Percentiles rank a stretch among this genome's conserved stretches.
phyloP scores from a whole-genome alignment of 2,113 vertebrate genomes.

The Leucopsar rothschildi region DNA sequence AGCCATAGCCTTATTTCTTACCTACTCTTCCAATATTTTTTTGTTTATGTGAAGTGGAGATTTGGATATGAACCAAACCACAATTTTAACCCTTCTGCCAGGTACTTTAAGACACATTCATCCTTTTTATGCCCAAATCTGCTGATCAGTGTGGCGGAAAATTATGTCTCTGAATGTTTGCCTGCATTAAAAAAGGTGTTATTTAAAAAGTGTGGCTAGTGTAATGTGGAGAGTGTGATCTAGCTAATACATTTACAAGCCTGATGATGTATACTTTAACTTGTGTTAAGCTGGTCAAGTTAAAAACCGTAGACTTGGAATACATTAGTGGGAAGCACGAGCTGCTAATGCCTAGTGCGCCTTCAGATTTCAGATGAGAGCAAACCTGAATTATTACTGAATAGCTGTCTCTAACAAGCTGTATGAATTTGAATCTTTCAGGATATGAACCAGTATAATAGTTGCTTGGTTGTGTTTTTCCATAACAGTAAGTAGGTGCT shows the following conservation, averaged over 20 bases:
- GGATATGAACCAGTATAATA: conserved; percentile 31
- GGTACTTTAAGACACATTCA: neutral
- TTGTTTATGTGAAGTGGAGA: neutral
- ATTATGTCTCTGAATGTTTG: conserved; percentile 5
- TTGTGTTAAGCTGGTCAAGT: neutral
- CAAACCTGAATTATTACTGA: neutral
- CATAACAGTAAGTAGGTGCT: conserved; percentile 61
- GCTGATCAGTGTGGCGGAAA: neutral
- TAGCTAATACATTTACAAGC: neutral
- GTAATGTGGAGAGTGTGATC: neutral
- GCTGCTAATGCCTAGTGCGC: neutral
- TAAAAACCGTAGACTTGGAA: neutral
- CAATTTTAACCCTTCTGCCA: neutral
- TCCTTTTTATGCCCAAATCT: conserved; percentile 6
- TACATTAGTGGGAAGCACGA: neutral
- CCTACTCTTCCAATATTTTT: neutral
- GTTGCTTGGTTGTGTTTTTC: conserved; percentile 57
- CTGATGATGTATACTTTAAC: neutral
- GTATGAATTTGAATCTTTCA: conserved; percentile 11
- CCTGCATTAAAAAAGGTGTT: neutral
- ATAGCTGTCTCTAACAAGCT: neutral
- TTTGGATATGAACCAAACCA: neutral
- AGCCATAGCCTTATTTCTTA: neutral
- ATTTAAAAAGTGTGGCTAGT: neutral
- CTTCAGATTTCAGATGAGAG: neutral